Evolutionary conservation across 2,797 vertebrate genomes (phyloP).

Genomic region (Echeneis naucrates): DNA sequence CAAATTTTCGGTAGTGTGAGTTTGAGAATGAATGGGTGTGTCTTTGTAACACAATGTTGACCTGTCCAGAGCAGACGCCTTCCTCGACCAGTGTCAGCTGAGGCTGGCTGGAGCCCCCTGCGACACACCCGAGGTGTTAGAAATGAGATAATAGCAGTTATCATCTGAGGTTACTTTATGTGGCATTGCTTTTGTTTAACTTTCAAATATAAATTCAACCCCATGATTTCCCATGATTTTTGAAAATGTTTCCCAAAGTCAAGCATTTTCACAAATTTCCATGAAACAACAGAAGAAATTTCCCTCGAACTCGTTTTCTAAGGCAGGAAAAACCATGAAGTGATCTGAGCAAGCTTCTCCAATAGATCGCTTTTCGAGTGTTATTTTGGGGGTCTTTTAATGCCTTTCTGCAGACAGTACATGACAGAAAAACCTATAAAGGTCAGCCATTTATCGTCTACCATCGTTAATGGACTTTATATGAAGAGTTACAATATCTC

Average conservation of each 20-base stretch:
- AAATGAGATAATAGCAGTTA: slow-evolving; percentile 45
- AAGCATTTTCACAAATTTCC: neutral
- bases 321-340: no score
- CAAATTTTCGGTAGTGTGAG: no score
- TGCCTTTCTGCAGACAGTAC: no score
- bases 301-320: neutral
- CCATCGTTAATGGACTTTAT: no score
- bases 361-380: neutral
- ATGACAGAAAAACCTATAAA: no score
- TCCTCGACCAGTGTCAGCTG: no score
- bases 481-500: neutral
- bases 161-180: slow-evolving; percentile 15
- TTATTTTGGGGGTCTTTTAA: no score
- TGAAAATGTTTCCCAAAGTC: neutral
- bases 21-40: no score
- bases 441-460: no score
- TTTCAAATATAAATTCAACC: neutral
- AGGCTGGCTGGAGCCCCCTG: no score
- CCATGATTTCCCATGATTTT: neutral
- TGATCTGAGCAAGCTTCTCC: neutral
- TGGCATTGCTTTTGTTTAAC: neutral
- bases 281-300: neutral
- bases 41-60: no score
- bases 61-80: no score
- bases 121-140: slow-evolving; percentile 48